Percentiles rank a stretch among this genome's conserved stretches.
These are phyloP conservation scores for Callopanchax toddi DNA, from an alignment of 2,113 vertebrate genomes.

Conservation along the genomic window DNA sequence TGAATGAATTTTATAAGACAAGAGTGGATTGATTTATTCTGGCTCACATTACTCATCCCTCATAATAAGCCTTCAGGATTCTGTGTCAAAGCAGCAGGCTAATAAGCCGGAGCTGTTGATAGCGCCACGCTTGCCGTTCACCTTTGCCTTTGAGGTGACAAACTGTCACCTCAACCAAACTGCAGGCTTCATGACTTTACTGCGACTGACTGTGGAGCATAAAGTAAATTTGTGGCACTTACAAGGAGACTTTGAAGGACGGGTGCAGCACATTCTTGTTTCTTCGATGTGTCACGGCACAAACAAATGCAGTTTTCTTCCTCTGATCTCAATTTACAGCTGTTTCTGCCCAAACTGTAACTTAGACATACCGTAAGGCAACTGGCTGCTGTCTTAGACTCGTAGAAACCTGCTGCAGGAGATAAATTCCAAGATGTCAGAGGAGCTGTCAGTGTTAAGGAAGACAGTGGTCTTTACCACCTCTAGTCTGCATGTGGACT, in stretches of 20 bases:
- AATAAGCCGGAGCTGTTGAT: slow-evolving; percentile 70
- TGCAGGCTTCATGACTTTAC: slow-evolving; percentile 42
- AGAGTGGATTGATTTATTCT: slow-evolving; percentile 49
- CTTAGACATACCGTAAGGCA: slow-evolving; percentile 47
- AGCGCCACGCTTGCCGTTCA: slow-evolving; percentile 56
- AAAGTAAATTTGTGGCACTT: slow-evolving; percentile 47
- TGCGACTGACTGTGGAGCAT: slow-evolving; percentile 36
- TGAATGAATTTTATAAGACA: slow-evolving; percentile 32
- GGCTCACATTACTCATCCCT: slow-evolving; percentile 47
- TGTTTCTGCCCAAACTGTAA: slow-evolving; percentile 62
- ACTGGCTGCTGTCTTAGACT: slow-evolving; percentile 40
- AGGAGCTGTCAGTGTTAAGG: slow-evolving; percentile 74
- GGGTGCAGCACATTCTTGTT: slow-evolving; percentile 21
- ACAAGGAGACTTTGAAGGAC: slow-evolving; percentile 3
- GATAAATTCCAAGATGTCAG: slow-evolving; percentile 77
- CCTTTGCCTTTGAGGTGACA: slow-evolving; percentile 66
- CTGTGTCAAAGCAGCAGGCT: slow-evolving; percentile 61
- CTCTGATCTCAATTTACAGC: slow-evolving; percentile 47
- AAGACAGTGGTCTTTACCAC: slow-evolving; percentile 70
- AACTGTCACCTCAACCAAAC: slow-evolving; percentile 58
- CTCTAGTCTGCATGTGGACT: slow-evolving; percentile 58
- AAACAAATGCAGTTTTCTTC: slow-evolving; percentile 57
- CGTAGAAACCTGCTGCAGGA: slow-evolving; percentile 69
- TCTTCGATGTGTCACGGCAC: slow-evolving; percentile 55
- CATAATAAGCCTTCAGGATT: slow-evolving; percentile 50